phyloP scores from a whole-genome alignment of 2,113 vertebrate genomes.

The Pluvialis apricaria region DNA sequence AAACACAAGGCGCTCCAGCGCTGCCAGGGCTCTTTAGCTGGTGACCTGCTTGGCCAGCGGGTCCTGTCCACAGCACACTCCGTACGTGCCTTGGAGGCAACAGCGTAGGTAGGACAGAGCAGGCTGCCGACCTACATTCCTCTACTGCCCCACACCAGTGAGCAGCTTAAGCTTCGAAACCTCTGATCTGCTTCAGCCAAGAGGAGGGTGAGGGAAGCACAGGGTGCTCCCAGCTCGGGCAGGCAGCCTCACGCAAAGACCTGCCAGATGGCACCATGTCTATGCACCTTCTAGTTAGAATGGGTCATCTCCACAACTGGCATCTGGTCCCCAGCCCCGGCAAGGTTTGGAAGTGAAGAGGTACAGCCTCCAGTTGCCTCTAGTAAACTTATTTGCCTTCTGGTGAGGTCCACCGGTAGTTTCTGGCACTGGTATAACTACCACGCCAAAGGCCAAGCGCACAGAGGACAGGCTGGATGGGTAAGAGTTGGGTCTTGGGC shows the following conservation, averaged over 20 bases:
- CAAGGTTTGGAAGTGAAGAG: background rate
- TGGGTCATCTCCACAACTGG: background rate
- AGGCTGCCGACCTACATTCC: background rate
- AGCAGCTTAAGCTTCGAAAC: background rate
- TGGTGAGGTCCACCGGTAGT: rapidly evolving
- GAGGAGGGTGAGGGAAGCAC: background rate
- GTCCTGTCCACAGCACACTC: background rate
- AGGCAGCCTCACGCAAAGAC: rapidly evolving
- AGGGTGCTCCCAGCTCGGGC: rapidly evolving
- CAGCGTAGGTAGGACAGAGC: background rate
- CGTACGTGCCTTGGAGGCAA: rapidly evolving
- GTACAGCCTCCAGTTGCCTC: background rate
- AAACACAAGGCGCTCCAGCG: background rate
- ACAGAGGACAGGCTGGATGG: background rate
- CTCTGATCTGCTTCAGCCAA: background rate
- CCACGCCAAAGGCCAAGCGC: background rate
- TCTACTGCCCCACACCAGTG: background rate
- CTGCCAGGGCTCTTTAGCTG: background rate
- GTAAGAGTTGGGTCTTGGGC: background rate
- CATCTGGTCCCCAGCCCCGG: too few species aligned
- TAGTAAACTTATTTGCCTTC: background rate
- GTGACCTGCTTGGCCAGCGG: background rate
- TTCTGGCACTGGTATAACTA: too few species aligned
- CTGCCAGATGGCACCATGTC: background rate
- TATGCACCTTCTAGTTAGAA: too few species aligned